Evolutionary conservation across 2,888 invertebrate genomes (phyloP).

Genomic region (Actias luna): DNA sequence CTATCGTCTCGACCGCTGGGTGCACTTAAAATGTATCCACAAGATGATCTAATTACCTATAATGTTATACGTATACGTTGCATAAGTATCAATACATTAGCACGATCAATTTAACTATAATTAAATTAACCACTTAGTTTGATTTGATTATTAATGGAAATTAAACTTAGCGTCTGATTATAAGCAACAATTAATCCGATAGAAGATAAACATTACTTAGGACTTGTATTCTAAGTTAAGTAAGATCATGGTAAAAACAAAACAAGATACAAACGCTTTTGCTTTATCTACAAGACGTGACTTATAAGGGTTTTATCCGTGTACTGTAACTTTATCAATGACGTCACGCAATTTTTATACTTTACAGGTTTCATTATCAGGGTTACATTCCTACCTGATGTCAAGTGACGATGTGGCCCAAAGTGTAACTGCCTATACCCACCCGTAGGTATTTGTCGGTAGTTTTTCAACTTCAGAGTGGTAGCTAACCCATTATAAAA

Average conservation of each 20-base stretch:
- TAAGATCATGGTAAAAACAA: not conserved
- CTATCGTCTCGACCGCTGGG: too few relatives aligned
- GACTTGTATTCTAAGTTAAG: not conserved
- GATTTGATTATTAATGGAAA: not conserved
- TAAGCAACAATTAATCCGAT: not conserved
- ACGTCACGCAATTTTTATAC: too few relatives aligned
- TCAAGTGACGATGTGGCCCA: too few relatives aligned
- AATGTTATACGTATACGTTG: not conserved
- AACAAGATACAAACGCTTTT: not conserved
- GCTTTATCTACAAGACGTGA: not conserved
- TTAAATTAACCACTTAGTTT: not conserved
- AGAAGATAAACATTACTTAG: too few relatives aligned
- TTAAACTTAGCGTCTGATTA: not conserved
- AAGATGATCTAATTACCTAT: too few relatives aligned
- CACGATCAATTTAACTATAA: not conserved
- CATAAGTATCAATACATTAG: not conserved
- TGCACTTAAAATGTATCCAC: too few relatives aligned
- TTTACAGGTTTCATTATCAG: too few relatives aligned
- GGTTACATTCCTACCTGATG: too few relatives aligned
- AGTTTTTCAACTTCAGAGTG: too few relatives aligned
- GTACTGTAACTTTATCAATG: not conserved
- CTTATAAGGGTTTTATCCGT: not conserved
- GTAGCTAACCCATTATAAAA: too few relatives aligned
- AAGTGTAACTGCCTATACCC: too few relatives aligned
- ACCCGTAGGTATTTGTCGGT: too few relatives aligned